phyloP scores from a whole-genome alignment of 2,113 vertebrate species.

The Pseudois nayaur region DNA sequence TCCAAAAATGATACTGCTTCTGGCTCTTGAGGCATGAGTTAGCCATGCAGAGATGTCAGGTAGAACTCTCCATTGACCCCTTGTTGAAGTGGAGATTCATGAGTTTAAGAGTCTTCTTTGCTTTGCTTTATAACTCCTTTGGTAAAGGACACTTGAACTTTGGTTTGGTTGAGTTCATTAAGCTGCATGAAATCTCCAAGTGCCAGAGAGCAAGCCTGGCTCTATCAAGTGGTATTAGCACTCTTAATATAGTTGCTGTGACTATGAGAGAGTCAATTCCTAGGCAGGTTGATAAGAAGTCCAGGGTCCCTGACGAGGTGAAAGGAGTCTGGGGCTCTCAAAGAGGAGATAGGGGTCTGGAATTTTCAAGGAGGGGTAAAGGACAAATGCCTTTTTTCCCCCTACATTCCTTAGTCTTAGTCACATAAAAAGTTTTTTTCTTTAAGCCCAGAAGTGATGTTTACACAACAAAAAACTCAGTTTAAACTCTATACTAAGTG shows the following conservation, averaged over 20 bases:
- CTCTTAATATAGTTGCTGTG: neutral
- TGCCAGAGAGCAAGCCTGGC: neutral
- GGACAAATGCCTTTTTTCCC: accelerated
- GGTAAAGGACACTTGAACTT: neutral
- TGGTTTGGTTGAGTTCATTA: neutral
- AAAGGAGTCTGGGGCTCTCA: neutral
- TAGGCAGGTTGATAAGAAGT: neutral
- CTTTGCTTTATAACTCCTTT: neutral
- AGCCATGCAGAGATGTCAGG: neutral
- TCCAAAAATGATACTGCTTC: neutral
- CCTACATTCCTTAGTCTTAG: neutral
- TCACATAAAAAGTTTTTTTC: neutral
- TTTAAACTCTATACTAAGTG: neutral
- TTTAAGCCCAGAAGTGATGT: neutral
- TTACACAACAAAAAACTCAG: neutral
- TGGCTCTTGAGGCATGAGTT: neutral
- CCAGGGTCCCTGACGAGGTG: neutral
- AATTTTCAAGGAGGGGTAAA: neutral
- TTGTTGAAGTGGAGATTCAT: neutral
- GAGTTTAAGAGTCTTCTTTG: neutral
- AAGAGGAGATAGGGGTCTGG: neutral
- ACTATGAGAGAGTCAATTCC: neutral
- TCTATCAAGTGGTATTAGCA: neutral
- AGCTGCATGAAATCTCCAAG: neutral
- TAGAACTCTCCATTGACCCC: neutral